Percentiles rank a stretch among this genome's conserved stretches.
phyloP scores from a whole-genome alignment of 2,888 invertebrate species.

The Volucella inanis region DNA sequence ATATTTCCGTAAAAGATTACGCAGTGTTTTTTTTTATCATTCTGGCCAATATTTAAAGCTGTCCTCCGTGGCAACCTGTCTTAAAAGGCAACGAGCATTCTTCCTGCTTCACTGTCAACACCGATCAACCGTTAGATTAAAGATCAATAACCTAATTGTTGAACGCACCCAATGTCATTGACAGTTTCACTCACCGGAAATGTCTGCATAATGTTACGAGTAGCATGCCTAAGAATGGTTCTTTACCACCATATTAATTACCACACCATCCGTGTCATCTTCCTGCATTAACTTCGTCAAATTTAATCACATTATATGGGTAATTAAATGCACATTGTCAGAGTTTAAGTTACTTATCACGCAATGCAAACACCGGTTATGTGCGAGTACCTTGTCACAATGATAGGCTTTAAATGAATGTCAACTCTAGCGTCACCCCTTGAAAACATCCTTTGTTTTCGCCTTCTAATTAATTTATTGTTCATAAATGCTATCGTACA shows the following conservation, averaged over 20 bases:
- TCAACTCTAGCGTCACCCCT: conserved; percentile 41
- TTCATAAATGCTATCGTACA: not conserved
- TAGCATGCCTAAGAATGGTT: conserved; percentile 45
- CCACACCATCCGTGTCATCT: conserved; percentile 54
- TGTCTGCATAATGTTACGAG: conserved; percentile 43
- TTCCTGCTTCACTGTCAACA: too few species aligned
- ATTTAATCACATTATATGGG: conserved; percentile 73
- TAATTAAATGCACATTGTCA: conserved; percentile 65
- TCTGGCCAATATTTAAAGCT: too few species aligned
- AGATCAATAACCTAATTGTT: conserved; percentile 22
- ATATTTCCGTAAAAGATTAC: too few species aligned
- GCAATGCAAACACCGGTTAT: conserved; percentile 66
- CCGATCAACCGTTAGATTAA: not conserved
- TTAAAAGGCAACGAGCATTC: too few species aligned
- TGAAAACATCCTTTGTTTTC: conserved; percentile 49
- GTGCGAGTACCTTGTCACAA: conserved; percentile 9
- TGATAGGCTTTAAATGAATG: conserved; percentile 45
- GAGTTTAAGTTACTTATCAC: conserved; percentile 70
- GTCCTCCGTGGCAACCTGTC: too few species aligned
- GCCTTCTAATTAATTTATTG: conserved; percentile 16
- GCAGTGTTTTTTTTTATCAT: too few species aligned
- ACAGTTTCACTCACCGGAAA: conserved; percentile 59
- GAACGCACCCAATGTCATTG: conserved; percentile 56
- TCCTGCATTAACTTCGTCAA: conserved; percentile 58
- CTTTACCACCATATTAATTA: conserved; percentile 29